phyloP scores from a whole-genome alignment of 2,888 invertebrate genomes.

The Eupithecia vulgata region DNA sequence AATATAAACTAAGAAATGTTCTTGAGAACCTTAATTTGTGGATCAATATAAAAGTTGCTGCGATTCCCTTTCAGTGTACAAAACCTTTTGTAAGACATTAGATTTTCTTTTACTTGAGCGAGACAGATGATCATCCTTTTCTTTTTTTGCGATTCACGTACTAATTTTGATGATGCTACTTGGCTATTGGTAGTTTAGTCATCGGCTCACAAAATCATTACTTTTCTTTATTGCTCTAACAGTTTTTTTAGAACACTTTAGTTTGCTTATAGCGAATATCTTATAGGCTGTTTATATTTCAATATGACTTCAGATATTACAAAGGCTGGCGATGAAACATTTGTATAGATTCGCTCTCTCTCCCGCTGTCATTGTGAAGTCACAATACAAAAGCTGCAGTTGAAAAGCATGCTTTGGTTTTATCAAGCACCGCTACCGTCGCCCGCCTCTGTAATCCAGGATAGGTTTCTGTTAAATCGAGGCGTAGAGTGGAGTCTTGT shows the following conservation, averaged over 20 bases:
- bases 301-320: not conserved
- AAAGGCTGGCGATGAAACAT: not conserved
- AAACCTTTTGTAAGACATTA: not conserved
- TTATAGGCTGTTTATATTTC: conserved; percentile 3
- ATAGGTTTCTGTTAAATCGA: not conserved
- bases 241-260: not conserved
- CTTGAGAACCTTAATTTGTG: not conserved
- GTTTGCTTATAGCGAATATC: conserved; percentile 2
- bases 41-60: not conserved
- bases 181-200: conserved; percentile 11
- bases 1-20: not conserved
- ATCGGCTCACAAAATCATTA: conserved; percentile 25
- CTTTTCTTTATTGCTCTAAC: conserved; percentile 26
- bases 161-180: conserved; percentile 14
- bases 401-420: not conserved
- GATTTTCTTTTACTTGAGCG: conserved; percentile 13
- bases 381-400: not conserved
- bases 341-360: not conserved
- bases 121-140: conserved; percentile 23
- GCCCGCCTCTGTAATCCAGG: not conserved
- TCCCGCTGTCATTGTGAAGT: not conserved
- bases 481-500: not conserved
- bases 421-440: not conserved
- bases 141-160: conserved; percentile 14
- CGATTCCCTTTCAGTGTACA: not conserved